Evolutionary conservation across 37 sponge, comb jelly and placozoan genomes (phyloP), one percentile per base, ranked within the genome.

Genomic region (Trichoplax adhaerens): DNA sequence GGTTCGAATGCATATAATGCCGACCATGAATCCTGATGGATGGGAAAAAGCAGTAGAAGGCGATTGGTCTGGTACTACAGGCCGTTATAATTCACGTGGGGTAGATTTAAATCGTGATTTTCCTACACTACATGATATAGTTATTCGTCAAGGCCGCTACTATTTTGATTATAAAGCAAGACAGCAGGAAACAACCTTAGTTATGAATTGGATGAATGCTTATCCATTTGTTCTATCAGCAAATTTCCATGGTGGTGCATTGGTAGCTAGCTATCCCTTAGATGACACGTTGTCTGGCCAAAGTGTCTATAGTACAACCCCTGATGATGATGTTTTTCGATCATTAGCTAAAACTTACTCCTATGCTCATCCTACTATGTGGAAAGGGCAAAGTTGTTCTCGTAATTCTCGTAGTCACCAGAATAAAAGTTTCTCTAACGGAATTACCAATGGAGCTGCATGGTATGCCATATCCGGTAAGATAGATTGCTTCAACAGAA

Each of bases 1-100:
- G 10, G 91, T 92, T 5, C 68, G 99, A 2, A 92, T 96, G 52
- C 90, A 91, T 77, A 83, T 96, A 12, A 66, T 96, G 87, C 99
- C 99, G 46, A 78, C 89, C 56, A 85, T 96, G 89, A 96, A 96
- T 68, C 99, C 99, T n/a, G 99, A 96, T 76, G 99, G 99, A 0
- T 91, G 86, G 60, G 71, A 64, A 1, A 5, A 50, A 0, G 54
- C 29, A 5, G 29, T 29, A 29, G 80, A 62, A 66, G 84, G 85
- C 4, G 87, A 88, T 65, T 50, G 1, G 3, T 10, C n/a, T 0
- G 75, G 76, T 0, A 73, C 77, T 1, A 1, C 3, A 0, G 99
- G 99, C 48, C 71, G 99, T 8, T 51, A 5, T 5, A 96, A 96
- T 81, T 89, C 86, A 57, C 55, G 88, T 48, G n/a, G 50, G 12